These are phyloP conservation scores for Pseudoips prasinana DNA, from an alignment of 2,888 invertebrate genomes.

Conservation along the genomic window DNA sequence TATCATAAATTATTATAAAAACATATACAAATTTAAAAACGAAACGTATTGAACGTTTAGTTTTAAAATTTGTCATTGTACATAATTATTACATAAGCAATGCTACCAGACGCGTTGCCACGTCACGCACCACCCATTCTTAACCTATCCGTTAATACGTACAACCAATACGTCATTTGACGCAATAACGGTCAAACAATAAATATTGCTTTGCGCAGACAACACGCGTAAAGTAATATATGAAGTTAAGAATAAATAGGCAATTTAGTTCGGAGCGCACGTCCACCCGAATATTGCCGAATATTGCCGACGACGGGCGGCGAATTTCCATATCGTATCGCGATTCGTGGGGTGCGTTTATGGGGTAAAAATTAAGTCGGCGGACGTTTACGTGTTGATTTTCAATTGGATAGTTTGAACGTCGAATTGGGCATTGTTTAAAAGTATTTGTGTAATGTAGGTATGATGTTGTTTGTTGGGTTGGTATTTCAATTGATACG, in stretches of 20 bases:
- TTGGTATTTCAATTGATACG: no score
- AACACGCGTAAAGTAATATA: conserved; percentile 82
- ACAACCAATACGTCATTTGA: conserved; percentile 77
- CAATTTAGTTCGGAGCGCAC: conserved; percentile 79
- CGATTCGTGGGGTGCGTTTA: conserved; percentile 77
- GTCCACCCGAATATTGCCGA: conserved; percentile 78
- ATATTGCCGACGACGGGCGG: conserved; percentile 73
- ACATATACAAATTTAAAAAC: no score
- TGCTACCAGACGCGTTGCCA: conserved; percentile 1
- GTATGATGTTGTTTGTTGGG: no score
- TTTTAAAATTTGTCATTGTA: no score
- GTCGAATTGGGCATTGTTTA: conserved; percentile 20
- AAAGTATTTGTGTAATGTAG: conserved; percentile 14
- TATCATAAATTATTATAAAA: no score
- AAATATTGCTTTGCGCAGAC: conserved; percentile 81
- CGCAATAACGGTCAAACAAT: conserved; percentile 81
- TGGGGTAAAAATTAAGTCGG: conserved; percentile 80
- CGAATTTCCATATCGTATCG: conserved; percentile 80
- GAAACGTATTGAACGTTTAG: no score
- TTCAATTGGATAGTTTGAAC: conserved; percentile 58
- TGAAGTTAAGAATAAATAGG: conserved; percentile 83
- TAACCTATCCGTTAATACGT: conserved; percentile 67
- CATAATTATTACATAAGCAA: no score
- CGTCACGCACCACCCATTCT: conserved; percentile 59
- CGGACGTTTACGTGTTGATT: conserved; percentile 62